Base-by-base conservation (phyloP, 2,797 vertebrate genomes). In the Falco concolor region DNA sequence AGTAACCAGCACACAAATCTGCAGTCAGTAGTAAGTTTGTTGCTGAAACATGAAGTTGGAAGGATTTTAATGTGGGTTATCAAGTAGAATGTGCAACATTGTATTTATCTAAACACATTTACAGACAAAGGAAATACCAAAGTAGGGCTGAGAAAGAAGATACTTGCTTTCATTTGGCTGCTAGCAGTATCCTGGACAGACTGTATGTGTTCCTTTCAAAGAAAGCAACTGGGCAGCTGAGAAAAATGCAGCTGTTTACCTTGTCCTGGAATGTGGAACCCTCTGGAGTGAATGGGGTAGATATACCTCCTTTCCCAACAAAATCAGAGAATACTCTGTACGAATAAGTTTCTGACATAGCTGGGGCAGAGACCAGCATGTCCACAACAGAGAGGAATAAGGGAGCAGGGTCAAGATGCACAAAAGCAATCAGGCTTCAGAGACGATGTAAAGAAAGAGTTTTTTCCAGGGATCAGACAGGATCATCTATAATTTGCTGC, bases 401-500 rank as follows among this genome's bases (percentile, higher is more conserved):
- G 32, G 69, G 14, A 77, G 27, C 42, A 83, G 64, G 17, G 30
- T 24, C 12, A 92, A 90, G 69, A 86, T 47, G 57, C n/a, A 78
- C 59, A 92, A 93, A 93, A 95, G 25, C 73, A 78, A 81, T 36
- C 64, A 67, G 18, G 18, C 27, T 91, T 88, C 80, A n/a, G 38
- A 64, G 28, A 60, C 54, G 74, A 88, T 64, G 36, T 67, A 87
- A 93, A 88, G 57, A 63, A 72, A 74, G 5, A 5, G 56, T 72
- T 45, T 84, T 90, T 92, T 59, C 45, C 73, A 68, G 45, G 57
- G 36, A 91, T 92, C 61, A 92, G 45, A 81, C 61, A 84, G 77
- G 76, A 92, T 92, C 65, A 90, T 78, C 83, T 81, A 61, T 65
- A 93, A 96, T 89, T 95, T 90, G 50, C 92, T 86, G 61, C 88